Conservation (phyloP, 2,113 vertebrate genomes). For the Prochilodus magdalenae region DNA sequence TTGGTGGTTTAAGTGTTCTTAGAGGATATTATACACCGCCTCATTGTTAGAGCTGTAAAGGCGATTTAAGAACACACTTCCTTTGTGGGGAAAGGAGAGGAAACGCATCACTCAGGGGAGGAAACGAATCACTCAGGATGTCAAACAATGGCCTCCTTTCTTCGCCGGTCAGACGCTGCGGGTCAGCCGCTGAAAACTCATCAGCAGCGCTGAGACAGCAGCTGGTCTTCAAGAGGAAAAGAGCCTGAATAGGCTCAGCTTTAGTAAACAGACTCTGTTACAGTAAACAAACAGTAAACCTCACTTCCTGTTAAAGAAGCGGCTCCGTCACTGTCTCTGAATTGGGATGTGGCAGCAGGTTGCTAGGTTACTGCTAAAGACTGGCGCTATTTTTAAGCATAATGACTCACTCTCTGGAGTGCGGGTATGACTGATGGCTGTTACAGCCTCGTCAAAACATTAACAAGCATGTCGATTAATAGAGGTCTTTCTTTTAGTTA, state of each 20-base stretch:
- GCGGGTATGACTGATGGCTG: too few species aligned
- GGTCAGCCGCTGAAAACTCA: too few species aligned
- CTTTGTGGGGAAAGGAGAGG: constrained; percentile 30
- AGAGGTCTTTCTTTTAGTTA: too few species aligned
- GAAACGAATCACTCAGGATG: constrained; percentile 48
- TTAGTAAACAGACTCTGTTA: not conserved
- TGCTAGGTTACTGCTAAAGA: not conserved
- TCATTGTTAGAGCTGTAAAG: constrained; percentile 22
- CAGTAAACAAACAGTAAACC: not conserved
- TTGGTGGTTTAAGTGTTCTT: constrained; percentile 22
- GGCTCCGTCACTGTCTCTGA: not conserved
- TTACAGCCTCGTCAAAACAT: too few species aligned
- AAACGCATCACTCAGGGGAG: constrained; percentile 9
- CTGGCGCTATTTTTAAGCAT: not conserved
- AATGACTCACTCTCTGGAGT: too few species aligned
- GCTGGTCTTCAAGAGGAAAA: not conserved
- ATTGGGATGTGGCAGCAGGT: not conserved
- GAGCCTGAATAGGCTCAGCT: not conserved
- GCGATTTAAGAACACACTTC: constrained; percentile 43
- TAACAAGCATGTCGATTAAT: too few species aligned
- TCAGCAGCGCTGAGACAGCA: too few species aligned
- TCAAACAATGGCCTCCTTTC: not conserved
- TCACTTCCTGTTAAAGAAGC: not conserved
- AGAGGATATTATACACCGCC: constrained; percentile 13
- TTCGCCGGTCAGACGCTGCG: too few species aligned